Conservation (phyloP, 2,113 vertebrate species). For the Paradoxurus hermaphroditus region DNA sequence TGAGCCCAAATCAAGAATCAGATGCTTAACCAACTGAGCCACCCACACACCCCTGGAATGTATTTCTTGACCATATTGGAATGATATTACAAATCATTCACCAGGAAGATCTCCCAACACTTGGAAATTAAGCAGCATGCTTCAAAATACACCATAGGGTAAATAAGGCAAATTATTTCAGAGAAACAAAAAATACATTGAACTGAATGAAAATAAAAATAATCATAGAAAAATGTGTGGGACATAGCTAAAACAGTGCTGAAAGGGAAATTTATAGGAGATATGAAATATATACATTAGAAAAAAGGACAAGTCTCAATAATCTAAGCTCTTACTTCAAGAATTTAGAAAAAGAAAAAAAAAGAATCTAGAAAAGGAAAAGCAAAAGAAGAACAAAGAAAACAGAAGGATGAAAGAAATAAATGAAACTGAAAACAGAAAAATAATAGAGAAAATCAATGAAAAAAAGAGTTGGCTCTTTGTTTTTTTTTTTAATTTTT, state of each 20-base stretch:
- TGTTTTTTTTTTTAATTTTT: too few relatives aligned
- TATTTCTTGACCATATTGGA: not conserved
- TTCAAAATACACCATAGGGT: not conserved
- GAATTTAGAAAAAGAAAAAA: not conserved
- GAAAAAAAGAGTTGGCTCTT: too few relatives aligned
- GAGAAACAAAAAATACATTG: not conserved
- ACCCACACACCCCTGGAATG: not conserved
- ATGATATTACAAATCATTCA: not conserved
- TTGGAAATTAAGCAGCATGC: not conserved
- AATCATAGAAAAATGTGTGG: not conserved
- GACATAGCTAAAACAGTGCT: not conserved
- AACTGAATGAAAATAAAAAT: not conserved
- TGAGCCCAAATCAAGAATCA: too few relatives aligned
- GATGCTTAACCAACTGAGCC: too few relatives aligned
- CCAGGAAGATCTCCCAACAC: not conserved
- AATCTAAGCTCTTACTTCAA: too few relatives aligned
- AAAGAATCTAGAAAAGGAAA: not conserved
- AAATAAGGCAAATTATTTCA: not conserved
- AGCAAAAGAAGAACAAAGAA: not conserved
- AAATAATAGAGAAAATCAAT: not conserved
- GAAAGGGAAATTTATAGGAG: not conserved
- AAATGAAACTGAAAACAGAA: not conserved
- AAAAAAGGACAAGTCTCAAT: not conserved
- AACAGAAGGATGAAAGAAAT: not conserved
- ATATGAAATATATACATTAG: not conserved